Evolutionary conservation across 2,797 vertebrate genomes (phyloP), one percentile per base, ranked within the genome.

Genomic region (Argyrosomus regius): DNA sequence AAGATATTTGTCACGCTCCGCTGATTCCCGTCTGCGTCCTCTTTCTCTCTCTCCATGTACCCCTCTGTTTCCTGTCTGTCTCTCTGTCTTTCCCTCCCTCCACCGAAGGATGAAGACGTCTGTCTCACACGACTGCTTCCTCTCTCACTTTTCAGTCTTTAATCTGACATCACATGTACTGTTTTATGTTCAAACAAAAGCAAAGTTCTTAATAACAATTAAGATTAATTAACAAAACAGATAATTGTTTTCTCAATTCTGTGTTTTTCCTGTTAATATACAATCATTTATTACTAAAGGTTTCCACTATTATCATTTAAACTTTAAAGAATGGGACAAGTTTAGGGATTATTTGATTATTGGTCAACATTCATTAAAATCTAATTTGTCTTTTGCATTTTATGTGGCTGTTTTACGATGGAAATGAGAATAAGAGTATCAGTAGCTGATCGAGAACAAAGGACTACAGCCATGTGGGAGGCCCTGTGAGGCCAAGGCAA

Each of bases 1-100:
- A 76, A 86, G 84, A 87, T 56, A 82, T 89, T 83, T 77, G 70
- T 87, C 58, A 56, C 41, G 18, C 84, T 77, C 48, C 18, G 24
- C 72, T n/a, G 83, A 74, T 14, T 73, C 71, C 61, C 6, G 56
- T 67, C 60, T 71, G 64, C 14, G 16, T 65, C 53, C 39, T 56
- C 63, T 54, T 62, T 62, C 58, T 43, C 60, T 69, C 35, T 50
- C 58, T 54, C 45, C 28, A 1, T 35, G 11, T 60, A 28, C 63
- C 61, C 77, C 69, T 64, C 49, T 82, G 68, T 82, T 75, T 83
- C 62, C 69, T 59, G 71, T 39, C 57, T 53, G 14, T 65, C 72
- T 59, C 50, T 50, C 49, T 43, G 61, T 76, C 60, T 18, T 45
- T 39, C 28, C 60, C 26, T 58, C 39, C 39, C 8, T 63, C 48